Base-by-base conservation (phyloP, 2,888 invertebrate genomes). In the Machimus atricapillus region DNA sequence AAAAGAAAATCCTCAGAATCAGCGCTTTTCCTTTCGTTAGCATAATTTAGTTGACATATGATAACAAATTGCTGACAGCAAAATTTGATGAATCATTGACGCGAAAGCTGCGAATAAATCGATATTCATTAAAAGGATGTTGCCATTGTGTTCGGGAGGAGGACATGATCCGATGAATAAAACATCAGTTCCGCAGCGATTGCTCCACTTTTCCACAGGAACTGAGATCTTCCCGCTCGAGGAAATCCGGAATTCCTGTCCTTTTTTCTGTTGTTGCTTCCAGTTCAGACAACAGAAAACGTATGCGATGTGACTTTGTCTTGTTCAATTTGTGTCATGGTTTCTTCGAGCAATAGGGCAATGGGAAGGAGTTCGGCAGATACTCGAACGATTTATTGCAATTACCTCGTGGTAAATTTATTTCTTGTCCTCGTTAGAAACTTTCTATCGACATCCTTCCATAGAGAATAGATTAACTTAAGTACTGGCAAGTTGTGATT, bases 61-160 rank as follows among this genome's bases (percentile, higher is more conserved):
- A 74, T 87, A 87, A 87, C 87, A 87, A 86, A 87, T 87, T 87
- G 87, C 85, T 87, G 87, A 87, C 85, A 87, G 40, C 74, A 87
- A 85, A 79, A 66, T 86, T 87, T 86, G 79, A 85, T 86, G 85
- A 86, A 87, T 86, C 85, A 87, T 87, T 87, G 87, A 87, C 87
- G 85, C 85, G 87, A 74, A 31, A 77, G 83, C 31, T 43, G 83
- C 40, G 73, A 83, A 19, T 56, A 81, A 81, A 81, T 81, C 81
- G 81, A 81, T 81, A 81, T 52, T 23, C 19, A 37, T 31, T 81
- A 27, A 34, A 81, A 27, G 56, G 81, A 81, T 81, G 81, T 23
- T 56, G 56, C 56, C 56, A 56, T 56, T 52, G 56, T 34, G 34
- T 14, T 66, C 12, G 27, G 12, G 23, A 19, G 19, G 23, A 56